Evolutionary conservation across 2,113 vertebrate species (phyloP).

Genomic region (Salminus brasiliensis): DNA sequence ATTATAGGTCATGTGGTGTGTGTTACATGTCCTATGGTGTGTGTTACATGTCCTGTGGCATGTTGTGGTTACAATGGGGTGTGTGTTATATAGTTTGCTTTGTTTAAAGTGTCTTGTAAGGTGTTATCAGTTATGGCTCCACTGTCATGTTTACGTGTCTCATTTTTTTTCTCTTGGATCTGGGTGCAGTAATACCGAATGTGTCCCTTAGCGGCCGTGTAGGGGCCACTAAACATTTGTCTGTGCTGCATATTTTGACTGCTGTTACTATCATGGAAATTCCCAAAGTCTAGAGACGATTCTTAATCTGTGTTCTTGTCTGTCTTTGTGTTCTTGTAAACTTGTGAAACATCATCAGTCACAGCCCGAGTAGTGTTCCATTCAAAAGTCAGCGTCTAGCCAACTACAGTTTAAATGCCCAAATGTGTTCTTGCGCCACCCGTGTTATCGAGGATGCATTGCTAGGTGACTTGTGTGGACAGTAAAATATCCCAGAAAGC

Average conservation of each 20-base stretch:
- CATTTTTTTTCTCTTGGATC: background rate
- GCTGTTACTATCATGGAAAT: conserved; percentile 10
- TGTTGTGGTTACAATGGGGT: background rate
- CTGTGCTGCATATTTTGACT: conserved; percentile 1
- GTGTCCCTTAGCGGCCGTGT: background rate
- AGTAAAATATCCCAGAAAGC: too few relatives aligned
- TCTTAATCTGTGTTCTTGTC: too few relatives aligned
- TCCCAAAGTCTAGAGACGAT: background rate
- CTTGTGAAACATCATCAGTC: too few relatives aligned
- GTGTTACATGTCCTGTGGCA: background rate
- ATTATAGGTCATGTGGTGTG: background rate
- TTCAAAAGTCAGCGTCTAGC: too few relatives aligned
- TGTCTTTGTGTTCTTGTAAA: too few relatives aligned
- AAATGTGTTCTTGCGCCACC: too few relatives aligned
- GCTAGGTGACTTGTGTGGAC: too few relatives aligned
- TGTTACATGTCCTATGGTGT: background rate
- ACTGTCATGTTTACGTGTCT: background rate
- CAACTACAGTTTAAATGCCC: too few relatives aligned
- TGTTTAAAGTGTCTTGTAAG: background rate
- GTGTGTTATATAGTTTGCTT: background rate
- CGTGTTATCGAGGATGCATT: too few relatives aligned
- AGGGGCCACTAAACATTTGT: background rate
- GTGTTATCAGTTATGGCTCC: too few relatives aligned
- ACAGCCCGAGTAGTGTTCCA: too few relatives aligned
- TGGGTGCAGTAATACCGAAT: background rate